Evolutionary conservation across 2,797 vertebrate genomes (phyloP).

Genomic region (Crenuchus spilurus): DNA sequence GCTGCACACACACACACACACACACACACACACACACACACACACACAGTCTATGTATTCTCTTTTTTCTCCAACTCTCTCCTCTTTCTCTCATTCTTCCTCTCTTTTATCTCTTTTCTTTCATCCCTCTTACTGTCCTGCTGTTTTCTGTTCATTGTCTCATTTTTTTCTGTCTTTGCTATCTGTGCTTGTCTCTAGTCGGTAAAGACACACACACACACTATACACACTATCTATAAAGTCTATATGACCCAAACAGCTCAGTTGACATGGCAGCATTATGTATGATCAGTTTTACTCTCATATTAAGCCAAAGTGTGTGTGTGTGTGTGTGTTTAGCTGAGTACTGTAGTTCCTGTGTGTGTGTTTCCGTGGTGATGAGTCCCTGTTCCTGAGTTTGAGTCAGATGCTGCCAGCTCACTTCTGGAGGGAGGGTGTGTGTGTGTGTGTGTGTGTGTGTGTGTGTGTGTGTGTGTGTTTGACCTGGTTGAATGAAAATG

Average conservation of each 20-base stretch:
- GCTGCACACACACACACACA: too few relatives aligned
- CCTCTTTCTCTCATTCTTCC: conserved; percentile 8
- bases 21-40: too few relatives aligned
- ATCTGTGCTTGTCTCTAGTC: not conserved
- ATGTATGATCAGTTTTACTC: not conserved
- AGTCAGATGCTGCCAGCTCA: conserved; percentile 46
- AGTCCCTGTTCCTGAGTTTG: conserved; percentile 38
- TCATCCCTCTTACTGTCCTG: not conserved
- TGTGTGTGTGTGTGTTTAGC: conserved; percentile 26
- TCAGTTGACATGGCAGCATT: not conserved
- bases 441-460: conserved; percentile 27
- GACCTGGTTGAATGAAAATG: conserved; percentile 10
- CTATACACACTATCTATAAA: too few relatives aligned
- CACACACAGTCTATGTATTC: too few relatives aligned
- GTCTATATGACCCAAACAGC: not conserved
- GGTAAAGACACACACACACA: not conserved
- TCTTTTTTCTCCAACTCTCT: too few relatives aligned
- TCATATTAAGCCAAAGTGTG: not conserved
- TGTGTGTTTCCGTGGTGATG: conserved; percentile 43
- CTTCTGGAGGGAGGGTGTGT: conserved; percentile 35
- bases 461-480: not conserved
- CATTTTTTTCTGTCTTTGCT: not conserved
- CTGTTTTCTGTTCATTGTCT: not conserved
- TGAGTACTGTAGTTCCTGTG: conserved; percentile 39
- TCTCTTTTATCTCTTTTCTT: conserved; percentile 6